phyloP scores from a whole-genome alignment of 2,113 vertebrate species.

The Scatophagus argus region DNA sequence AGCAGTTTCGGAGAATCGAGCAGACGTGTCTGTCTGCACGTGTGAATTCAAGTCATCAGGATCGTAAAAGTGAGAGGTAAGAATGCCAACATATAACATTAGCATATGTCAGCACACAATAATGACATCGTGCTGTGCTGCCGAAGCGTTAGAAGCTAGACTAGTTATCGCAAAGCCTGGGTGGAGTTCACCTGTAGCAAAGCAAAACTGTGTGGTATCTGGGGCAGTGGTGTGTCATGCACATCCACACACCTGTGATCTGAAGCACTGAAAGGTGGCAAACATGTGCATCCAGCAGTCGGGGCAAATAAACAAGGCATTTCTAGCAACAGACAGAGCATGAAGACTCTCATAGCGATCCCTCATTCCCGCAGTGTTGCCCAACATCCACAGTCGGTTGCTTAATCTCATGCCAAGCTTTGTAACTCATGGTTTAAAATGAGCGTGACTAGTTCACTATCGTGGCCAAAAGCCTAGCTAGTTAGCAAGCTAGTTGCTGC shows the following conservation, averaged over 20 bases:
- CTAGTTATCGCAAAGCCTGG: conserved; percentile 30
- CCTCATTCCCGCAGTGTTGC: conserved; percentile 35
- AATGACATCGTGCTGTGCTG: not conserved
- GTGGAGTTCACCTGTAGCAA: conserved; percentile 8
- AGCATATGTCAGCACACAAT: not conserved
- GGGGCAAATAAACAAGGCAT: conserved; percentile 38
- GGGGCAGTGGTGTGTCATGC: not conserved
- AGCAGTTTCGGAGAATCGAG: conserved; percentile 8
- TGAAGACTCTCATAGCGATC: conserved; percentile 23
- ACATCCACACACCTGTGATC: conserved; percentile 30
- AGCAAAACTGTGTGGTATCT: not conserved
- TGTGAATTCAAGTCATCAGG: no score
- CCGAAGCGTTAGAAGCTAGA: conserved; percentile 3
- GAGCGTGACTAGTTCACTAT: not conserved
- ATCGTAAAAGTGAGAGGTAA: not conserved
- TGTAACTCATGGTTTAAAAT: not conserved
- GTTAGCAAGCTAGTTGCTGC: not conserved
- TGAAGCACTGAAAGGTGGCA: conserved; percentile 11
- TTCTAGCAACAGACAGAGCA: not conserved
- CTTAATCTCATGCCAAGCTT: conserved; percentile 35
- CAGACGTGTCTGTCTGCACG: not conserved
- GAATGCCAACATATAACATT: not conserved
- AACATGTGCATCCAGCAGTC: conserved; percentile 9
- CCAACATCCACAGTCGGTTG: conserved; percentile 19
- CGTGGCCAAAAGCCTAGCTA: not conserved